These are phyloP conservation scores for Tenualosa ilisha DNA, from an alignment of 2,797 vertebrate genomes.

Conservation along the genomic window DNA sequence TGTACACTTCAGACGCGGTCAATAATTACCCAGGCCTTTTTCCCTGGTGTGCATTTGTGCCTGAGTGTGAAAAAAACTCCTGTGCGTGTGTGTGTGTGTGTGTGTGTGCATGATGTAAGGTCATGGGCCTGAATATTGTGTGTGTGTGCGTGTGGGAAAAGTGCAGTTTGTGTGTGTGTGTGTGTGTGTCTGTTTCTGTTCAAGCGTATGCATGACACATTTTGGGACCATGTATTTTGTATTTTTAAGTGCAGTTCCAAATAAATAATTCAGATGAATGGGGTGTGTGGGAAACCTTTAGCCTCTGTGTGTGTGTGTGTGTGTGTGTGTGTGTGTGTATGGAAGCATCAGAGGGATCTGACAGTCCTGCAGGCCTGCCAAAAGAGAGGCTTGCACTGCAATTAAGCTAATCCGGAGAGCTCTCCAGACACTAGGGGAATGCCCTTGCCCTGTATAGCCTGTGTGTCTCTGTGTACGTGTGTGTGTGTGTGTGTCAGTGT, in stretches of 20 bases:
- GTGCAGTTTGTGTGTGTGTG: neutral
- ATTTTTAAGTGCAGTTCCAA: conserved; percentile 18
- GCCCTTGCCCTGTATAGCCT: conserved; percentile 30
- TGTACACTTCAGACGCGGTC: conserved; percentile 40
- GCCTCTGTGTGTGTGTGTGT: neutral
- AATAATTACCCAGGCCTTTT: conserved; percentile 43
- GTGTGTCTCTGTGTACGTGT: neutral
- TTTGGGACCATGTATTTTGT: conserved; percentile 12
- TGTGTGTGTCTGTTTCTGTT: neutral
- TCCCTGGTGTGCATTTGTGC: neutral
- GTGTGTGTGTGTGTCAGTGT: neutral
- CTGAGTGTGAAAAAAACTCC: neutral
- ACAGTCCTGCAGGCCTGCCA: conserved; percentile 30
- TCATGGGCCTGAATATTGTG: neutral
- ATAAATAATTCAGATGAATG: conserved; percentile 20
- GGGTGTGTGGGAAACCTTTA: neutral
- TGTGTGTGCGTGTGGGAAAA: neutral
- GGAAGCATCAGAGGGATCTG: conserved; percentile 25
- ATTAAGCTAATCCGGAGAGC: conserved; percentile 43
- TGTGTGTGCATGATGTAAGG: neutral
- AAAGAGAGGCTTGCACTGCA: conserved; percentile 35
- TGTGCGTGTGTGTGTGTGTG: conserved; percentile 11
- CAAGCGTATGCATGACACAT: neutral
- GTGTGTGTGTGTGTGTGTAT: conserved; percentile 10
- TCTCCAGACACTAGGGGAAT: conserved; percentile 35